Base-by-base conservation (phyloP, 30 jellyfish, hydroid and myxozoan genomes). In the Kudoa iwatai region DNA sequence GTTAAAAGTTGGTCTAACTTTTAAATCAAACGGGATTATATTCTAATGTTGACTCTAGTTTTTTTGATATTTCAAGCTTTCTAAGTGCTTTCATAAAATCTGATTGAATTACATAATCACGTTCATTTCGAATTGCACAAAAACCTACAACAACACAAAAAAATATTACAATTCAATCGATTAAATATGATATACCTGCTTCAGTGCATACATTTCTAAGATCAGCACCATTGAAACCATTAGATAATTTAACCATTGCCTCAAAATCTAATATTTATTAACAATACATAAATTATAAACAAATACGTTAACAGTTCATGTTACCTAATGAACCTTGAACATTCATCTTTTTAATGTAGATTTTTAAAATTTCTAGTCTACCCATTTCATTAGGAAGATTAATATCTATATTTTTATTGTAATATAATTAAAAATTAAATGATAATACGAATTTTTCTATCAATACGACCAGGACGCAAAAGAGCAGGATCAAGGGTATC, bases 181-280 rank as follows among this genome's bases (percentile, higher is more conserved):
- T n/a, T n/a, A n/a, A n/a, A n/a, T n/a, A n/a, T n/a, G n/a, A n/a
- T 60, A 0, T 16, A 59, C 91, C 91, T 53, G 91, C 91, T 60
- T 69, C 91, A 2, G 91, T 69, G 57, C 91, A 69, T 24, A 69
- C 86, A 42, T 69, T 69, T 34, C 91, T 52, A 17, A 69, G 64
- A 49, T 69, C 91, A 21, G 91, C 91, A 1, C 91, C 91, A 34
- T 69, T 69, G 53, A 69, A 69, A 3, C 91, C 91, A 48, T 69
- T 85, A 0, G 91, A 69, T 0, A 69, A 50, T 38, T 60, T 59
- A n/a, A 69, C 91, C 13, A 69, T 65, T 2, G 90, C 90, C 28
- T 68, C 90, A 40, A 58, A 68, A 45, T 59, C 86, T 59, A 23
- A 17, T 30, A n/a, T n/a, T 6, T n/a, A n/a, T n/a, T n/a, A n/a